These are phyloP conservation scores for Belgica antarctica DNA, from an alignment of 2,888 invertebrate species.

Conservation along the genomic window DNA sequence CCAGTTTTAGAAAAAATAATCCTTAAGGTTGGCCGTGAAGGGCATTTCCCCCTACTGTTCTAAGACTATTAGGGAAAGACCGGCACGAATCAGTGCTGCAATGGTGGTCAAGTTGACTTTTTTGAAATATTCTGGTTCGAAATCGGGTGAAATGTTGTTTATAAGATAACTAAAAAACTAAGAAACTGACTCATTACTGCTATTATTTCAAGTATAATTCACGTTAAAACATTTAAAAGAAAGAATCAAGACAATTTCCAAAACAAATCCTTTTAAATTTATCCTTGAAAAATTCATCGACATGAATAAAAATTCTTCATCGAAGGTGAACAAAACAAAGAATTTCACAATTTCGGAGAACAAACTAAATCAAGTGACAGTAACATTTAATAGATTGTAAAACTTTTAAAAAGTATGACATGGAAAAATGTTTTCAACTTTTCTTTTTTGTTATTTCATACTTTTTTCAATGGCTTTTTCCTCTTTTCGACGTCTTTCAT, in stretches of 20 bases:
- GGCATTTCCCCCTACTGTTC: not conserved
- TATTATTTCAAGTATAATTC: no score
- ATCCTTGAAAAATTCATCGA: no score
- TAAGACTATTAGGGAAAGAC: not conserved
- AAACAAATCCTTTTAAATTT: no score
- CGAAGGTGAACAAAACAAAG: slow-evolving; percentile 21
- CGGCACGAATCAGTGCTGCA: no score
- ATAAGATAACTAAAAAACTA: no score
- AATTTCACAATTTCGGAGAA: slow-evolving; percentile 35
- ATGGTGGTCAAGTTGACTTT: no score
- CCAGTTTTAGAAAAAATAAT: no score
- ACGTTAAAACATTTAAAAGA: no score
- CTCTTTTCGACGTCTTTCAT: not conserved
- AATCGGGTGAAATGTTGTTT: not conserved
- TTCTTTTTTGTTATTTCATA: slow-evolving; percentile 4
- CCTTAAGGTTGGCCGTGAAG: slow-evolving; percentile 17
- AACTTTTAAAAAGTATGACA: slow-evolving; percentile 43
- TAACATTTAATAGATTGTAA: slow-evolving; percentile 42
- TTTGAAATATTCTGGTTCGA: no score
- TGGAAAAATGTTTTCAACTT: slow-evolving; percentile 35
- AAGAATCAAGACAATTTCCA: no score
- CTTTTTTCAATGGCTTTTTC: slow-evolving; percentile 29
- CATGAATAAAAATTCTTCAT: no score
- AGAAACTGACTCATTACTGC: no score
- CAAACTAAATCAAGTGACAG: slow-evolving; percentile 42